Conservation (phyloP, 2,888 invertebrate species). For the Nebria brevicollis region DNA sequence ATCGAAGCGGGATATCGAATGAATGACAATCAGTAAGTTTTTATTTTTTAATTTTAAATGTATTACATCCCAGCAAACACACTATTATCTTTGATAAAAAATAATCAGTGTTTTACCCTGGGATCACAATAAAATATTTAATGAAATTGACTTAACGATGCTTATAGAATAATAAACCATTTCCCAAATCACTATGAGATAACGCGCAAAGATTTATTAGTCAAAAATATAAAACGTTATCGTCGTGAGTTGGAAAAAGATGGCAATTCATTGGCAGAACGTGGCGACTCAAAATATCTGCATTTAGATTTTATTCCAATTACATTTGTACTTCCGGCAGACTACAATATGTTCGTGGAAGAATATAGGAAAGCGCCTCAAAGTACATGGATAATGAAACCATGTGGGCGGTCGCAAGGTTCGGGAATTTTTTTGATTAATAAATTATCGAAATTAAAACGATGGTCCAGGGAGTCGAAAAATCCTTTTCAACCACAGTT, state of each 20-base stretch:
- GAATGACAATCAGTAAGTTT: constrained; percentile 86
- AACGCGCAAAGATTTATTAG: constrained; percentile 93
- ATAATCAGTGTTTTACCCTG: too few relatives aligned
- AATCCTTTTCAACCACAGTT: constrained; percentile 86
- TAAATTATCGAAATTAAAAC: constrained; percentile 91
- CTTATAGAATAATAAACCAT: constrained; percentile 85
- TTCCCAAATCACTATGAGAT: constrained; percentile 96
- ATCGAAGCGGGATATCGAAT: constrained; percentile 92
- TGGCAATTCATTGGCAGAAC: constrained; percentile 86
- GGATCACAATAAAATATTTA: too few relatives aligned
- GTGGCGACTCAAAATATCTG: constrained; percentile 80
- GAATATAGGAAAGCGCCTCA: constrained; percentile 94
- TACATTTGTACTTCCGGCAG: constrained; percentile 93
- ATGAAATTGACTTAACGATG: too few relatives aligned
- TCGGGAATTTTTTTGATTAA: constrained; percentile 97
- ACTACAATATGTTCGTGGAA: constrained; percentile 97
- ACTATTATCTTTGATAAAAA: background rate
- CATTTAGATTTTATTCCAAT: constrained; percentile 92
- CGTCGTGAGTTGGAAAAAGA: constrained; percentile 92
- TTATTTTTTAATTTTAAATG: constrained; percentile 12
- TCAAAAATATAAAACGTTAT: constrained; percentile 95
- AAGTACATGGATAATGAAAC: constrained; percentile 98
- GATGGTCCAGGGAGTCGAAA: constrained; percentile 89
- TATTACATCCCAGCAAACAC: background rate
- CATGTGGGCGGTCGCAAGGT: constrained; percentile 93